Evolutionary conservation across 2,888 invertebrate species (phyloP).

Genomic region (Epinotia nisella): DNA sequence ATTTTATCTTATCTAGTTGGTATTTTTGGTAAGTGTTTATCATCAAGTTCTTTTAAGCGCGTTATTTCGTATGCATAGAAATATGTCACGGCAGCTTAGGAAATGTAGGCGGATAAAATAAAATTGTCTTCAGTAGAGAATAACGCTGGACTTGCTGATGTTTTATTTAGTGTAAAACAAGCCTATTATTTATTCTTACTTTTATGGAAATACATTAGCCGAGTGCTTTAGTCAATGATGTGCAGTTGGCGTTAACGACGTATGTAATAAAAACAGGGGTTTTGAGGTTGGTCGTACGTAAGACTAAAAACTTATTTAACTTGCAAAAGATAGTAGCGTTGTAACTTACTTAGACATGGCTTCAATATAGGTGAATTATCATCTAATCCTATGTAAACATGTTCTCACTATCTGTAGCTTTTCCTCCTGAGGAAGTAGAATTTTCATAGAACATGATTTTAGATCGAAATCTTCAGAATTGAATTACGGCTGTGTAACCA

Average conservation of each 20-base stretch:
- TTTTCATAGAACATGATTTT: neutral
- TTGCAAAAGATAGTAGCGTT: neutral
- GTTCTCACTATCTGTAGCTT: neutral
- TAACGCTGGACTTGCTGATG: slow-evolving; percentile 9
- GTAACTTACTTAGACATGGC: neutral
- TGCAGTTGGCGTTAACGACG: neutral
- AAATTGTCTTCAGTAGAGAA: slow-evolving; percentile 56
- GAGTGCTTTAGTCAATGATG: neutral
- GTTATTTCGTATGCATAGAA: slow-evolving; percentile 29
- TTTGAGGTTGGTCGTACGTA: slow-evolving; percentile 34
- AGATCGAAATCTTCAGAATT: neutral
- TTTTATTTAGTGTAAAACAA: slow-evolving; percentile 3
- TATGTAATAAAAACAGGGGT: slow-evolving; percentile 20
- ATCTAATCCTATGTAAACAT: neutral
- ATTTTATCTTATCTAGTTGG: slow-evolving; percentile 57
- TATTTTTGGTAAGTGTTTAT: slow-evolving; percentile 62
- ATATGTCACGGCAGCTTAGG: slow-evolving; percentile 63
- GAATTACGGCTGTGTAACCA: neutral
- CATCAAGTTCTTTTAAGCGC: slow-evolving; percentile 33
- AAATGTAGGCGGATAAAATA: slow-evolving; percentile 65
- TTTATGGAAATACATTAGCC: neutral
- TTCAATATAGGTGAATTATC: slow-evolving; percentile 2
- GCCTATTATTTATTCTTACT: neutral
- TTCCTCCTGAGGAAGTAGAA: neutral
- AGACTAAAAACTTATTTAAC: neutral